Conservation (phyloP, 1,140 invertebrate species). For the Drosophila orena region DNA sequence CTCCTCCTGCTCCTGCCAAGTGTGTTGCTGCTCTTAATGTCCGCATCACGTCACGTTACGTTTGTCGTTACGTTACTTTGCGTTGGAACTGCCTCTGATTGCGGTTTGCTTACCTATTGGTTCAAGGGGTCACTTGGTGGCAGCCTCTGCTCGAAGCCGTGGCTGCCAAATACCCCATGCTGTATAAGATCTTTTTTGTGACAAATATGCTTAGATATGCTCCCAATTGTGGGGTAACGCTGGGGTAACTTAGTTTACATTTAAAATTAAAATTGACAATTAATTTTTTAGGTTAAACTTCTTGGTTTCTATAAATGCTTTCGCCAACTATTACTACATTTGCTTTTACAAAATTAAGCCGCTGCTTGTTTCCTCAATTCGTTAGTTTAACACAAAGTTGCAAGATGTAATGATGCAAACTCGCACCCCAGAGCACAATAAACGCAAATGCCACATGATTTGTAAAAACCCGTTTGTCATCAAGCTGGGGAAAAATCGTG, state of each 20-base stretch:
- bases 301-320: no score
- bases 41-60: slow-evolving; percentile 44
- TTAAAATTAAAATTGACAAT: no score
- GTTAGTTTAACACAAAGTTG: neutral
- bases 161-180: neutral
- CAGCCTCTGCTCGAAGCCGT: neutral
- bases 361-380: neutral
- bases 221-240: no score
- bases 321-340: no score
- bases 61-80: slow-evolving; percentile 36
- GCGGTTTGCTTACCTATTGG: slow-evolving; percentile 70
- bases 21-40: slow-evolving; percentile 64
- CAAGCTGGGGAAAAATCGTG: slow-evolving; percentile 50
- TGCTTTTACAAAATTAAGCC: no score
- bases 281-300: no score
- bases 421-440: slow-evolving; percentile 1
- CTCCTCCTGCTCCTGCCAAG: slow-evolving; percentile 18
- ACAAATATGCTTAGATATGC: no score
- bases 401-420: slow-evolving; percentile 15
- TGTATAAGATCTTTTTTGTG: no score
- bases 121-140: slow-evolving; percentile 73
- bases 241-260: no score
- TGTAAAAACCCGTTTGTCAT: slow-evolving; percentile 50
- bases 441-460: slow-evolving; percentile 36
- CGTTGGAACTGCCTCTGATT: slow-evolving; percentile 59